These are phyloP conservation scores for Bubo scandiacus DNA, from an alignment of 2,113 vertebrate genomes.

Conservation along the genomic window DNA sequence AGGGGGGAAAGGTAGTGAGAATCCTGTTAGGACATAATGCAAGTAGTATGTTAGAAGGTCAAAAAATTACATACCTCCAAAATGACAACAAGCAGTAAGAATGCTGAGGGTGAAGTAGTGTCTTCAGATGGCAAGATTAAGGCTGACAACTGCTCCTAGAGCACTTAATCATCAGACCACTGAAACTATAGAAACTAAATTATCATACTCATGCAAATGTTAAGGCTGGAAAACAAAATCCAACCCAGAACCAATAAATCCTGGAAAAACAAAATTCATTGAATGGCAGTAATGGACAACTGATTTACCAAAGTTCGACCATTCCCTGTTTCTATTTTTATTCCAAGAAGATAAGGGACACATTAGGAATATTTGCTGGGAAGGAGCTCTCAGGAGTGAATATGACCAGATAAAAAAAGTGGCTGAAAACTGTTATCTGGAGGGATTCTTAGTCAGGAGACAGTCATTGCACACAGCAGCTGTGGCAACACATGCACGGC, in stretches of 20 bases:
- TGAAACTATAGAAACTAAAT: not conserved
- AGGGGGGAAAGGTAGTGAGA: not conserved
- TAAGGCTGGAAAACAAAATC: not conserved
- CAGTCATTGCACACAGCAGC: not conserved
- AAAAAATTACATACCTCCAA: not conserved
- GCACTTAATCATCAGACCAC: not conserved
- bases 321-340: not conserved
- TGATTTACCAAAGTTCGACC: not conserved
- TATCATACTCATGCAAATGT: not conserved
- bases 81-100: not conserved
- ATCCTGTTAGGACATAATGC: not conserved
- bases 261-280: not conserved
- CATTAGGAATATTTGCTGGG: not conserved
- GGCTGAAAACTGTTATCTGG: not conserved
- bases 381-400: not conserved
- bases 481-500: rapidly evolving
- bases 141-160: not conserved
- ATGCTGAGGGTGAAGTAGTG: not conserved
- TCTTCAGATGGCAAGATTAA: not conserved
- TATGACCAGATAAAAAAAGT: not conserved
- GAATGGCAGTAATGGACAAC: not conserved
- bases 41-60: not conserved
- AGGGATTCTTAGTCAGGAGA: not conserved
- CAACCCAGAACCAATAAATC: not conserved
- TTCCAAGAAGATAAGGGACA: not conserved